phyloP scores from a whole-genome alignment of 2,888 invertebrate genomes.

The Pherbina coryleti region DNA sequence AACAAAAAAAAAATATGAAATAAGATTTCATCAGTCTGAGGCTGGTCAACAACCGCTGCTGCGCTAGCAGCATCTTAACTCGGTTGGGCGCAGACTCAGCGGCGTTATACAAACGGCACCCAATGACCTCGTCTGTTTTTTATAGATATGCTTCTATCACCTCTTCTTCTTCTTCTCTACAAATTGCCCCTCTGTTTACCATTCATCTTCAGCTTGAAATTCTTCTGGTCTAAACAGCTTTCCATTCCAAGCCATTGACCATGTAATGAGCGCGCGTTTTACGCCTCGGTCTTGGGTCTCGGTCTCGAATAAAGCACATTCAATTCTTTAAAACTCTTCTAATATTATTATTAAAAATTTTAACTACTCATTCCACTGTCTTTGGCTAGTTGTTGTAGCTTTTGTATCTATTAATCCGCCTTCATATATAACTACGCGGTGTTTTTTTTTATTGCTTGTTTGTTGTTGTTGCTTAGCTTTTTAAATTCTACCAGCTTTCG shows the following conservation, averaged over 20 bases:
- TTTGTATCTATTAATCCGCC: constrained; percentile 19
- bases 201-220: too few species aligned
- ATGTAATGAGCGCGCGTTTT: constrained; percentile 21
- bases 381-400: constrained; percentile 3
- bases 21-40: too few species aligned
- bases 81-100: neutral
- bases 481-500: neutral
- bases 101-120: constrained; percentile 7
- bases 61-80: too few species aligned
- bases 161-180: too few species aligned
- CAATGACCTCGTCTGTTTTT: neutral
- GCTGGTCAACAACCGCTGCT: too few species aligned
- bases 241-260: constrained; percentile 22
- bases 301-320: too few species aligned
- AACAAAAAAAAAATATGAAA: too few species aligned
- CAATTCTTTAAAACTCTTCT: too few species aligned
- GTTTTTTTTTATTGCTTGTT: neutral
- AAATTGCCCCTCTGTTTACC: too few species aligned
- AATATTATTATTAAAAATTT: too few species aligned
- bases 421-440: constrained; percentile 2
- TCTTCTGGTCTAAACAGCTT: neutral
- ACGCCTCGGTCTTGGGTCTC: neutral
- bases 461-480: neutral
- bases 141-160: too few species aligned
- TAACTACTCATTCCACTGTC: neutral